Evolutionary conservation across 2,797 vertebrate genomes (phyloP), one percentile per base, ranked within the genome.

Genomic region (Chromobotia macracanthus): DNA sequence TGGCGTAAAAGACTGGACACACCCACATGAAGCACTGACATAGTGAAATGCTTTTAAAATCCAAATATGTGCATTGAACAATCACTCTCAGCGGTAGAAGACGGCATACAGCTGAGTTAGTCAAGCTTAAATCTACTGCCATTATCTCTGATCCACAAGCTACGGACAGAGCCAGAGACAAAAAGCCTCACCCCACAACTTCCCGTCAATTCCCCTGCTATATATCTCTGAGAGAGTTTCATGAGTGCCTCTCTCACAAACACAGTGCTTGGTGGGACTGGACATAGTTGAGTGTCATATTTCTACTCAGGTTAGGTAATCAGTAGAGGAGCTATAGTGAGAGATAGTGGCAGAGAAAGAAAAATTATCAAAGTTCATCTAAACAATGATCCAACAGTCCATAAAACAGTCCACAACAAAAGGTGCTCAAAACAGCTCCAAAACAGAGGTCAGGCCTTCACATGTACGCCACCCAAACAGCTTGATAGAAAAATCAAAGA

Each of bases 341-440:
- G 85, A 87, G 89, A 89, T 84, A 84, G 86, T 85, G 72, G 85
- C 85, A 82, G 28, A 75, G 71, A 83, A 86, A 9, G 19, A 31
- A 81, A 84, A 84, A 44, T 81, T 89, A 89, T 65, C 87, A 91
- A 92, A 92, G 91, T 91, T 92, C 83, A 68, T 72, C 81, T 87
- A 89, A 90, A 88, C 21, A 46, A 73, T 81, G 82, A 79, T 51
- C 64, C 21, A 66, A 71, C 2, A 4, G n/a, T 41, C 18, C 0
- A 77, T 44, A 84, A 15, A 56, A 84, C 81, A 86, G n/a, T n/a
- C 86, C 83, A 85, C 86, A 83, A 86, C 69, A 76, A 74, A 82
- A 48, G 18, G 77, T 72, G 46, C 44, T 76, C 65, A 75, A 84
- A 82, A 81, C 83, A 23, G 69, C 82, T 19, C 16, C 73, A 48